A percentile compares a stretch with the other conserved stretches of the same genome.
These are phyloP conservation scores for Phengaris alcon DNA, from an alignment of 2,888 invertebrate genomes.

Conservation along the genomic window DNA sequence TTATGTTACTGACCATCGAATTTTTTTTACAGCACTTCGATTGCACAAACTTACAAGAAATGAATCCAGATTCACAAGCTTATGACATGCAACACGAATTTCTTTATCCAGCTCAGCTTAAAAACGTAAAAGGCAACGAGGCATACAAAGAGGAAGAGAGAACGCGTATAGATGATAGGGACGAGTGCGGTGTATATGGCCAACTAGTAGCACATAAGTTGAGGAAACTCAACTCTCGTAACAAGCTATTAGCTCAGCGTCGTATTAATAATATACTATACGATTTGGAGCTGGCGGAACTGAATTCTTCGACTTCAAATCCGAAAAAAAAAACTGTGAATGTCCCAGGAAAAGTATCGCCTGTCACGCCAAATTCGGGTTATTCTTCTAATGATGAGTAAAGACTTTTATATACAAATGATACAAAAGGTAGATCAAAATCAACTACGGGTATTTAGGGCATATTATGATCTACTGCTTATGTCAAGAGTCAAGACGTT, in stretches of 20 bases:
- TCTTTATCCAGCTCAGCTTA: neutral
- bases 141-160: neutral
- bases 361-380: neutral
- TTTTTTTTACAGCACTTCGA: constrained; percentile 3
- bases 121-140: neutral
- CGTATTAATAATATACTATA: constrained; percentile 7
- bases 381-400: neutral
- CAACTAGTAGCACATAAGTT: constrained; percentile 1
- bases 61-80: neutral
- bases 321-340: neutral
- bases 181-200: neutral
- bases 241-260: constrained; percentile 10
- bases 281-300: constrained; percentile 14
- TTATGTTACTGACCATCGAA: neutral
- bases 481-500: too few relatives aligned
- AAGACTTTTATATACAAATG: too few relatives aligned
- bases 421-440: too few relatives aligned
- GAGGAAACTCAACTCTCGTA: neutral
- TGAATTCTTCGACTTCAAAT: neutral
- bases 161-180: neutral
- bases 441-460: too few relatives aligned
- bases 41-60: constrained; percentile 6
- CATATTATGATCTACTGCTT: too few relatives aligned
- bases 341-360: neutral
- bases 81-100: constrained; percentile 7